These are phyloP conservation scores for Diaprepes abbreviatus DNA, from an alignment of 2,888 invertebrate genomes.

Conservation along the genomic window DNA sequence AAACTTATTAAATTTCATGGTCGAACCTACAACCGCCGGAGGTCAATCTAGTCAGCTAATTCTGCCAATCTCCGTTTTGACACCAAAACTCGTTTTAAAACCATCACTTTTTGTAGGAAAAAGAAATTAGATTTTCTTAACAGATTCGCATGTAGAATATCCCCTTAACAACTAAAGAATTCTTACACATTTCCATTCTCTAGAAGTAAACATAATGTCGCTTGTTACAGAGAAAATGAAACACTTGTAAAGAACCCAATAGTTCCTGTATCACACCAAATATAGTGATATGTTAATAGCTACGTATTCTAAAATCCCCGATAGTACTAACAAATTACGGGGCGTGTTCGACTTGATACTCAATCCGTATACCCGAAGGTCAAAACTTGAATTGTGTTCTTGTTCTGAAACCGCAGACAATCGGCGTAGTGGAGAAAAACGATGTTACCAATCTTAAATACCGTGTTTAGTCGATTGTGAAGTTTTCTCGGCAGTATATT, in stretches of 20 bases:
- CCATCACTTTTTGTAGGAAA: too few relatives aligned
- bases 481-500: constrained; percentile 47
- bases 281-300: constrained; percentile 31
- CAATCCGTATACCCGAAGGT: constrained; percentile 34
- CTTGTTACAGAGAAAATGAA: too few relatives aligned
- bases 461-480: constrained; percentile 50
- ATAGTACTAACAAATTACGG: constrained; percentile 36
- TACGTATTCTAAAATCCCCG: constrained; percentile 23
- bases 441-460: constrained; percentile 26
- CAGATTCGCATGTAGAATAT: too few relatives aligned
- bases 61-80: too few relatives aligned
- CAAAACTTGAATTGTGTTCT: constrained; percentile 33
- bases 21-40: too few relatives aligned
- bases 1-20: too few relatives aligned
- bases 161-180: too few relatives aligned
- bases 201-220: too few relatives aligned
- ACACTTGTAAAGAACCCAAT: neutral
- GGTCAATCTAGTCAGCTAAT: too few relatives aligned
- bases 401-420: constrained; percentile 16
- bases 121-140: too few relatives aligned
- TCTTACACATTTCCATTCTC: too few relatives aligned
- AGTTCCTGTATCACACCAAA: constrained; percentile 17
- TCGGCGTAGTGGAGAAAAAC: constrained; percentile 31
- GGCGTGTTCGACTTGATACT: constrained; percentile 28
- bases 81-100: too few relatives aligned